A percentile compares a stretch with the other conserved stretches of the same genome.
These are phyloP conservation scores for Lepidurus apus DNA, from an alignment of 1,140 invertebrate species.

Conservation along the genomic window DNA sequence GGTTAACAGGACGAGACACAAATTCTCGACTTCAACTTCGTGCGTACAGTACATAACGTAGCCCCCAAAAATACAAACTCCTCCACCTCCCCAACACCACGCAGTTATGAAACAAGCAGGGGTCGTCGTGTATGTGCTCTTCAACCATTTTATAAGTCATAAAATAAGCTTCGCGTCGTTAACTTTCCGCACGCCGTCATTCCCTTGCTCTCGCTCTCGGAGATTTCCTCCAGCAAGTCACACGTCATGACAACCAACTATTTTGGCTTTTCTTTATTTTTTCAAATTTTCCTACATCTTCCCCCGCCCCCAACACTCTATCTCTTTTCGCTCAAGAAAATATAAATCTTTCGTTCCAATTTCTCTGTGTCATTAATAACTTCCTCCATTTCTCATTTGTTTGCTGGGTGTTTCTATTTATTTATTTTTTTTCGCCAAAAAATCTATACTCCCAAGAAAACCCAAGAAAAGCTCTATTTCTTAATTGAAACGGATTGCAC, in stretches of 20 bases:
- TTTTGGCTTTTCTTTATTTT: neutral
- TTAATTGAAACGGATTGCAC: no score
- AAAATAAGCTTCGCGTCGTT: slow-evolving; percentile 22
- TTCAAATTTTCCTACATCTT: neutral
- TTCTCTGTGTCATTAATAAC: slow-evolving; percentile 15
- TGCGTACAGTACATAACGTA: no score
- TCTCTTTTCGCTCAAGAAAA: neutral
- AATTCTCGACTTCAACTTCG: no score
- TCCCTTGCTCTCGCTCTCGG: neutral
- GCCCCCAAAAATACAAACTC: neutral
- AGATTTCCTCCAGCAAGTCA: neutral
- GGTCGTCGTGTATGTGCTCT: neutral
- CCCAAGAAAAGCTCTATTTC: neutral
- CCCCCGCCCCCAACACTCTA: neutral
- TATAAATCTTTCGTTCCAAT: neutral
- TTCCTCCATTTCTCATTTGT: slow-evolving; percentile 9
- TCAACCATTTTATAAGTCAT: slow-evolving; percentile 16
- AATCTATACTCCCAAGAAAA: neutral
- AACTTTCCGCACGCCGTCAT: neutral
- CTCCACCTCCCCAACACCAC: neutral
- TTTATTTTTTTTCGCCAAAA: neutral
- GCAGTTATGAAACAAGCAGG: neutral
- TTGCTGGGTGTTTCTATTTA: neutral
- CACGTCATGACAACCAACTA: neutral
- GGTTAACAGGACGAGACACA: no score